Evolutionary conservation across 2,888 invertebrate species (phyloP), one percentile per base, ranked within the genome.

Genomic region (Oscheius onirici): DNA sequence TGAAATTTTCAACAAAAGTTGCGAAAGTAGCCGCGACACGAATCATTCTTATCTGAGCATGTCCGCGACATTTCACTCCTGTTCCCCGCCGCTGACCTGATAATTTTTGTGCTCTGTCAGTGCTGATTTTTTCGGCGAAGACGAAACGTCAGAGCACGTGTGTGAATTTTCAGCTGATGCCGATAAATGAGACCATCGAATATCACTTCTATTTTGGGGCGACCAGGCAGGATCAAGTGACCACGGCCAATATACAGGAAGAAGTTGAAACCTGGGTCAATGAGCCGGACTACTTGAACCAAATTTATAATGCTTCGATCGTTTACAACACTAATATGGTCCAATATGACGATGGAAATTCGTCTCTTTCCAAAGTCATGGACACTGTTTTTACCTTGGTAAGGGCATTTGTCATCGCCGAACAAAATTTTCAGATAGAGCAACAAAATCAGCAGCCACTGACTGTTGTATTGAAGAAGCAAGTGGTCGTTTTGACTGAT

Each of bases 401-500:
- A 28, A 5, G 63, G 17, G 5, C n/a, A n/a, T n/a, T n/a, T n/a
- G n/a, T n/a, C n/a, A 11, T 43, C 15, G 57, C 10, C 3, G 13
- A 26, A 57, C 11, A n/a, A 3, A 57, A 2, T 34, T 5, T 40
- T 58, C 20, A 66, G 66, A 52, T 66, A 20, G 34, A 52, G 20
- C 52, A 28, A 20, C 73, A 75, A 55, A 81, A 81, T 66, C 77
- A 74, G 34, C 70, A 72, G 43, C 76, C 76, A 6, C 8, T 49
- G 13, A 74, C 76, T 1, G 73, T 75, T 1, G 70, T 68, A 24
- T 43, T 65, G 24, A 81, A 81, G 49, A 81, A 81, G 44, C 77
- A 78, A 65, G 72, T 81, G 2, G 77, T 79, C 2, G 51, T 81
- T 10, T 24, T 81, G 2, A 79, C 79, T 1, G 73, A 81, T 54